Evolutionary conservation across 2,888 invertebrate genomes (phyloP), one percentile per base, ranked within the genome.

Genomic region (Limnephilus lunatus): DNA sequence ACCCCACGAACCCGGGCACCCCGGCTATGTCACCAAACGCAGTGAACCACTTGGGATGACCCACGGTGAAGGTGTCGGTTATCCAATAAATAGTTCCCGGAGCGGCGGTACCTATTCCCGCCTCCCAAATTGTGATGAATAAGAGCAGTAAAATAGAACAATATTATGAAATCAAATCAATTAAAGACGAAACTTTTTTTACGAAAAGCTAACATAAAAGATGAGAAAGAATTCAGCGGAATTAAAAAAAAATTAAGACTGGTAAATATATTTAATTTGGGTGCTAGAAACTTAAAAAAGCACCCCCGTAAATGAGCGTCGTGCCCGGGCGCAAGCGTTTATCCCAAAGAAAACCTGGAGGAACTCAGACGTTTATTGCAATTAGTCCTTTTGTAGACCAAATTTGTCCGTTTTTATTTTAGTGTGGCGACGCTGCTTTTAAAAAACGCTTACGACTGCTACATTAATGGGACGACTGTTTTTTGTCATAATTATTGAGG

Each of bases 331-430:
- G 32, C 89, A 89, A 53, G 30, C 90, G 90, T 83, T 90, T 90
- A 90, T 53, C 90, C 90, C 3, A 81, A 85, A 87, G 25, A 85
- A n/a, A 85, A 48, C 89, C 90, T 31, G 48, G 89, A 86, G 89
- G 81, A 44, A 80, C 82, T 87, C 91, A 80, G 92, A 85, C 92
- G 87, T 91, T 92, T 93, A 91, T 92, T 92, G 93, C 93, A 93
- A 93, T 93, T 93, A 93, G 93, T 48, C 82, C 87, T 44, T 85
- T 80, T 85, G 30, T 88, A 88, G 88, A 68, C 32, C 68, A 12
- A 88, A 88, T 35, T 68, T 15, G 53, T 88, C 68, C 31, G 53
- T 53, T 85, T 91, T 86, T 91, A 90, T 90, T 83, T 25, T 31
- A 48, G 30, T 80, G 91, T 87, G 82, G 39, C 85, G 90, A 68